Conservation (phyloP, 2,797 vertebrate genomes). For the Dendrocincla fuliginosa region DNA sequence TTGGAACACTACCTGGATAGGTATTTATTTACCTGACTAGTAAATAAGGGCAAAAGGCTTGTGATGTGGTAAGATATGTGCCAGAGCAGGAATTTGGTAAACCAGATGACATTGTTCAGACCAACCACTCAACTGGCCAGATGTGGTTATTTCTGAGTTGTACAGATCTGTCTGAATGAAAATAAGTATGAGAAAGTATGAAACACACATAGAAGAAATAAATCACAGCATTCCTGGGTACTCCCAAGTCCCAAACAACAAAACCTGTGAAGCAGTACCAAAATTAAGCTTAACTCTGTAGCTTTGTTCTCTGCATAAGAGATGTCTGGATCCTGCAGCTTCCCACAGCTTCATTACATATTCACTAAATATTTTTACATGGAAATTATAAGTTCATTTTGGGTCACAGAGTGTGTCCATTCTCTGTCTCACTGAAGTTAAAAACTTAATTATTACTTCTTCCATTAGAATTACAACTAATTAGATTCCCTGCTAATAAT, state of each 20-base stretch:
- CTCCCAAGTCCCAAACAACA: not conserved
- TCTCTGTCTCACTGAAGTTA: not conserved
- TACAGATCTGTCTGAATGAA: not conserved
- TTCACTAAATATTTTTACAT: not conserved
- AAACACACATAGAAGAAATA: not conserved
- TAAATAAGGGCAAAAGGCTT: not conserved
- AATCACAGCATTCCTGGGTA: not conserved
- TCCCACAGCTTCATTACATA: not conserved
- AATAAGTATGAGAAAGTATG: not conserved
- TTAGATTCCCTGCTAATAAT: not conserved
- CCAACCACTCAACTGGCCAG: accelerated
- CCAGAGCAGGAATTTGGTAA: not conserved
- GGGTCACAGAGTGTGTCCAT: not conserved
- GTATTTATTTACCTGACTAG: not conserved
- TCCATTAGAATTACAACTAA: not conserved
- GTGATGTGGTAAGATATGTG: not conserved
- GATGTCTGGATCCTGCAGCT: not conserved
- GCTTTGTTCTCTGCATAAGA: not conserved
- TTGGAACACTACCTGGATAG: not conserved
- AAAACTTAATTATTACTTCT: not conserved
- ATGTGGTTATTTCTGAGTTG: not conserved
- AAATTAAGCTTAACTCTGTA: not conserved
- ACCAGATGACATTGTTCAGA: not conserved
- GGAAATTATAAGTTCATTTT: not conserved
- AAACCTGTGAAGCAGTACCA: not conserved